Conservation (phyloP, 1,140 invertebrate species). For the Rhagoletis pomonella region DNA sequence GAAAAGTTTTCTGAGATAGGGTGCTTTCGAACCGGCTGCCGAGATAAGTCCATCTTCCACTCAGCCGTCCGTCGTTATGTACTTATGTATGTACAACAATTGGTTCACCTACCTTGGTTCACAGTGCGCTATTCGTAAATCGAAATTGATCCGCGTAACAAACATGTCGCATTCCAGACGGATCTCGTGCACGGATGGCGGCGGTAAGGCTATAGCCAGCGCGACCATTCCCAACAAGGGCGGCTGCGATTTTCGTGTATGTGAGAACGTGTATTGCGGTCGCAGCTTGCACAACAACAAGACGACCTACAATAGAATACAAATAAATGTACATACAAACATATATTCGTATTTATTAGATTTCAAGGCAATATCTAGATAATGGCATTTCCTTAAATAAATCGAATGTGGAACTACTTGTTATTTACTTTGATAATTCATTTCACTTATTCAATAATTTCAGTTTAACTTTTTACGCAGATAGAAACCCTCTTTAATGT, state of each 20-base stretch:
- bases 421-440: too few species aligned
- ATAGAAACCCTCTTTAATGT: too few species aligned
- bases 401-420: too few species aligned
- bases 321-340: background rate
- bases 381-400: too few species aligned
- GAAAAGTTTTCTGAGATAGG: too few species aligned
- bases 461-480: too few species aligned
- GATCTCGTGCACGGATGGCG: slow-evolving; percentile 97
- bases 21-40: too few species aligned
- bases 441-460: too few species aligned
- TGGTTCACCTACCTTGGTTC: slow-evolving; percentile 88
- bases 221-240: slow-evolving; percentile 94
- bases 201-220: slow-evolving; percentile 94
- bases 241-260: slow-evolving; percentile 79
- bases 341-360: background rate
- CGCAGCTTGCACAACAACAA: slow-evolving; percentile 91
- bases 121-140: slow-evolving; percentile 97
- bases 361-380: background rate
- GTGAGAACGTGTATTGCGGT: slow-evolving; percentile 93
- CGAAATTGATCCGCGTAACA: slow-evolving; percentile 95
- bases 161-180: slow-evolving; percentile 97
- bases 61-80: slow-evolving; percentile 74
- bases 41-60: too few species aligned
- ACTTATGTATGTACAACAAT: background rate
- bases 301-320: slow-evolving; percentile 83